Evolutionary conservation across 2,797 vertebrate species (phyloP).

Genomic region (Buphagus erythrorhynchus): DNA sequence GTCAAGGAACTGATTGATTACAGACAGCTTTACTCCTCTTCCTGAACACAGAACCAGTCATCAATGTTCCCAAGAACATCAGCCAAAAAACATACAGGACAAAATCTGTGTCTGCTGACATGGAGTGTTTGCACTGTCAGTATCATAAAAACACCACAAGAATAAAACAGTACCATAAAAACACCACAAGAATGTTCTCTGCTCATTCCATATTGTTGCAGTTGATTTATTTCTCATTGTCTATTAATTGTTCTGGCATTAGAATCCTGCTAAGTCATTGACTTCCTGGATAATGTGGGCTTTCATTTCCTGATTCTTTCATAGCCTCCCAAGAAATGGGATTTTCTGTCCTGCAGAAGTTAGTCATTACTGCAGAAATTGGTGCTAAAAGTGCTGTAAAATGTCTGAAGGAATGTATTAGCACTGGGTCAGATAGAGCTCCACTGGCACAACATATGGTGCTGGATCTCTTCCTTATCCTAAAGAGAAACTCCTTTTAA

Average conservation of each 20-base stretch:
- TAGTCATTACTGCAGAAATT: neutral
- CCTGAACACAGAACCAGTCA: neutral
- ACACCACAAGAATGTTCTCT: neutral
- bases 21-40: neutral
- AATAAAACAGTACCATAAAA: neutral
- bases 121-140: neutral
- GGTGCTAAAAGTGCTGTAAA: constrained; percentile 18
- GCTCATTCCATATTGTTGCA: neutral
- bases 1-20: neutral
- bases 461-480: neutral
- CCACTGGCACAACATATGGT: neutral
- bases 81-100: neutral
- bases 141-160: neutral
- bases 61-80: neutral
- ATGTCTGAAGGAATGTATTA: neutral
- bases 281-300: neutral
- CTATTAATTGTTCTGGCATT: neutral
- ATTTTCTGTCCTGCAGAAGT: constrained; percentile 45
- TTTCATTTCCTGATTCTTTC: neutral
- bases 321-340: neutral
- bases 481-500: neutral
- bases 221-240: neutral
- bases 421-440: neutral
- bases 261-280: neutral
- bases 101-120: neutral